Percentiles rank a stretch among this genome's conserved stretches.
Conservation (phyloP, 1,140 invertebrate species). For the Melitaea cinxia region DNA sequence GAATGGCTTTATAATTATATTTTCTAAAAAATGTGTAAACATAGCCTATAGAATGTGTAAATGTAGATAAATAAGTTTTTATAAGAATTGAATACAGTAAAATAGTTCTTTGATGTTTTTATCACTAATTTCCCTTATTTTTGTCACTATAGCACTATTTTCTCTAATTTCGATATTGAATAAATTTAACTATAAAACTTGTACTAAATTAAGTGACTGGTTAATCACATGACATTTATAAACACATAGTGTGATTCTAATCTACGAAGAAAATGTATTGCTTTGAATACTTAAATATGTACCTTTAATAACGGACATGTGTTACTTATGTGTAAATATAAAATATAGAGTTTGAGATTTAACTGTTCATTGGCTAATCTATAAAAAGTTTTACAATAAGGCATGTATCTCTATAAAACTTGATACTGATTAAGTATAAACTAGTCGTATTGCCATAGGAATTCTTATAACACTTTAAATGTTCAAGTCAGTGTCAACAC, state of each 20-base stretch:
- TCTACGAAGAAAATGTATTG: neutral
- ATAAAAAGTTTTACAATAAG: no score
- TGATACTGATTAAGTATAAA: no score
- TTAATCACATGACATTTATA: neutral
- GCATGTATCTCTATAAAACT: no score
- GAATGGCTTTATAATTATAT: neutral
- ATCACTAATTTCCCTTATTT: neutral
- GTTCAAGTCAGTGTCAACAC: no score
- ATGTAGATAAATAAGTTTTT: neutral
- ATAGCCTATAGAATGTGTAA: constrained; percentile 2
- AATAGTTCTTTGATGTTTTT: neutral
- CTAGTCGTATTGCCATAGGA: no score
- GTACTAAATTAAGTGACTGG: neutral
- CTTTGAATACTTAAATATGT: no score
- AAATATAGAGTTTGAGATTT: no score
- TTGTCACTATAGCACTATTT: neutral
- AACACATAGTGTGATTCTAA: neutral
- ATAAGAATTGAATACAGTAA: neutral
- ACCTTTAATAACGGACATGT: no score
- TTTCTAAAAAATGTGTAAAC: constrained; percentile 3
- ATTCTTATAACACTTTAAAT: no score
- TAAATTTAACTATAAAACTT: neutral
- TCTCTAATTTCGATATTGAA: neutral
- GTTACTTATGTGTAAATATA: no score
- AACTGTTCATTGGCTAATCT: no score